Base-by-base conservation (phyloP, 2,113 vertebrate genomes). In the Stegostoma tigrinum region DNA sequence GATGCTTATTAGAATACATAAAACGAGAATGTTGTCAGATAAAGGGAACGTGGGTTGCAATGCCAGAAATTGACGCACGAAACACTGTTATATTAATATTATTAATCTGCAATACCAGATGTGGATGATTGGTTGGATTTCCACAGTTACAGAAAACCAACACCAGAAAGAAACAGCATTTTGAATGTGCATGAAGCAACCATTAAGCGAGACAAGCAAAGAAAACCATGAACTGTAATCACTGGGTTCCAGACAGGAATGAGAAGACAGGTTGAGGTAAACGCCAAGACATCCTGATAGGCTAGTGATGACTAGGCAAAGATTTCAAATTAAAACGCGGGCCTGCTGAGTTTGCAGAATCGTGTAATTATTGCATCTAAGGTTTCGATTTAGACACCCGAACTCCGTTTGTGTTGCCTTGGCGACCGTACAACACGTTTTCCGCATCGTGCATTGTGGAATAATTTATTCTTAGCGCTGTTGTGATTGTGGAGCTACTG, bases 291-390 rank as follows among this genome's bases (percentile, higher is more conserved):
- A 48, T 52, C 4, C 38, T 95, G 94, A 48, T 48, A 72, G 67
- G 68, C 38, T 75, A 27, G 68, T 72, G 94, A 95, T 95, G 94
- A 95, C 94, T 72, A 95, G 94, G 94, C 94, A 95, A 52, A 52
- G 94, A 34, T 95, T 52, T 42, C 38, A 95, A 95, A 45, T 75
- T 95, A 72, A 93, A 42, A 45, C 42, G 42, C 66, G 14, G 68
- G 68, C 52, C 42, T 72, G 94, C 68, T 75, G 94, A 72, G 24
- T 95, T 72, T 38, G 89, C 89, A 93, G 61, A 93, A 93, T n/a
- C 1, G 7, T 66, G 61, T 38, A 66, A 67, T 93, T 66, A 38
- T 95, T 48, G 45, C 27, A 95, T 70, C 23, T 45, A 52, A 72
- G 68, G 4, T 27, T 48, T 93, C 61, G 27, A 23, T 27, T 70